Base-by-base conservation (phyloP, 2,797 vertebrate genomes). In the Xyrichtys novacula region DNA sequence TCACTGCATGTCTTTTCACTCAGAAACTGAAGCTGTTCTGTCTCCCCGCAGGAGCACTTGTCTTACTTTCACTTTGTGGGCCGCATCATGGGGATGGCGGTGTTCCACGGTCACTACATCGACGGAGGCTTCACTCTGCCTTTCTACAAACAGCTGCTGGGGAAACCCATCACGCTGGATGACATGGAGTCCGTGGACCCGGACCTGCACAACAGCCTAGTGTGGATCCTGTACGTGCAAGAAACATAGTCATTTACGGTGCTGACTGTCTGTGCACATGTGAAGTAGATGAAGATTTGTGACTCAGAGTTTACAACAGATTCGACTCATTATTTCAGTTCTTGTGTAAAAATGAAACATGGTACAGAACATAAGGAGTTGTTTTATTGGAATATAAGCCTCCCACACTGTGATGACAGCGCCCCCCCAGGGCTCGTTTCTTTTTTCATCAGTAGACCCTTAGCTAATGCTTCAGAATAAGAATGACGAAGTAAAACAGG, bases 61-160 rank as follows among this genome's bases (percentile, higher is more conserved):
- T 99, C 98, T 0, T 99, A 99, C 84, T 99, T 99, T 92, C 98
- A 99, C 87, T 99, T 99, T 10, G 98, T 99, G 82, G 98, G 98
- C 9, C 92, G 97, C 46, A 98, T 99, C 76, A 99, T 99, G 98
- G 98, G 98, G 53, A 98, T 99, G 98, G 98, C 98, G 3, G 98
- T 99, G 72, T 99, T 99, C 87, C 98, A 99, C 0, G 97, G 98
- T 75, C 98, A 99, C 93, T 99, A 99, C 85, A 99, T 99, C 0
- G 97, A 99, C 0, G 98, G 98, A 10, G 97, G 98, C 84, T 99
- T 99, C 91, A 99, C 97, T 0, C 88, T 99, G 89, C 98, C 98
- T 67, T 99, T 99, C 91, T 99, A 99, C 84, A 99, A 99, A 77
- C 98, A 99, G 90, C 88, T 99, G 92, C 93, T 99, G 39, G 98